Evolutionary conservation across 2,113 vertebrate species (phyloP).

Genomic region (Pithys albifrons): DNA sequence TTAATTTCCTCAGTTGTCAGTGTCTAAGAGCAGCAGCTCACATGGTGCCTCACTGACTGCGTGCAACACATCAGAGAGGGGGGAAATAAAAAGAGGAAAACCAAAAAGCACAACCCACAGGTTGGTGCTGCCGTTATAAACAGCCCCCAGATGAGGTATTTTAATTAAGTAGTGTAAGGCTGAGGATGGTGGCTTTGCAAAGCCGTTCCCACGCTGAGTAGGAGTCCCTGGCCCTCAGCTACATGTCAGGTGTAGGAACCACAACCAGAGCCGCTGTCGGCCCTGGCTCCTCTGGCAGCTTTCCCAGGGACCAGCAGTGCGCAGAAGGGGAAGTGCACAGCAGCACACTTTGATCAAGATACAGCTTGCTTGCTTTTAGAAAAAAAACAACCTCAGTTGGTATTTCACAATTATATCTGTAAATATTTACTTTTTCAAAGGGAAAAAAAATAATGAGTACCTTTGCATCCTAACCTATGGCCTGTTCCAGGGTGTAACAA

Average conservation of each 20-base stretch:
- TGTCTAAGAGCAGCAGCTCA: neutral
- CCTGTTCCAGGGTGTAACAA: neutral
- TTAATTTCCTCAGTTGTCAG: slow-evolving; percentile 61
- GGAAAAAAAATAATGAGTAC: neutral
- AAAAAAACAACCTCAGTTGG: neutral
- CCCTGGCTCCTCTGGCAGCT: neutral
- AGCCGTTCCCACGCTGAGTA: neutral
- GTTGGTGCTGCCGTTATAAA: slow-evolving; percentile 8
- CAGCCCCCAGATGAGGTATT: slow-evolving; percentile 18
- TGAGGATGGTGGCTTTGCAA: neutral
- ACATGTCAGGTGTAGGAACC: neutral
- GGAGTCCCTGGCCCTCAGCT: neutral
- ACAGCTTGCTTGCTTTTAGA: neutral
- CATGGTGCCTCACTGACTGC: neutral
- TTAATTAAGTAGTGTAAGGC: slow-evolving; percentile 19
- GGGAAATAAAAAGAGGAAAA: neutral
- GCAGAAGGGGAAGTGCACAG: neutral
- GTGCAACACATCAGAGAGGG: neutral
- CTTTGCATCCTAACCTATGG: neutral
- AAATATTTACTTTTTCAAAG: neutral
- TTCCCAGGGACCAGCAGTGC: neutral
- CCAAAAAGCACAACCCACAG: neutral
- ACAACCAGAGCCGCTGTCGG: neutral
- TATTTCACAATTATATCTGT: neutral
- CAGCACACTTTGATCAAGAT: neutral